Percentiles rank a stretch among this genome's conserved stretches.
Conservation (phyloP, 2,797 vertebrate species). For the Xiphorhynchus erythropygius region DNA sequence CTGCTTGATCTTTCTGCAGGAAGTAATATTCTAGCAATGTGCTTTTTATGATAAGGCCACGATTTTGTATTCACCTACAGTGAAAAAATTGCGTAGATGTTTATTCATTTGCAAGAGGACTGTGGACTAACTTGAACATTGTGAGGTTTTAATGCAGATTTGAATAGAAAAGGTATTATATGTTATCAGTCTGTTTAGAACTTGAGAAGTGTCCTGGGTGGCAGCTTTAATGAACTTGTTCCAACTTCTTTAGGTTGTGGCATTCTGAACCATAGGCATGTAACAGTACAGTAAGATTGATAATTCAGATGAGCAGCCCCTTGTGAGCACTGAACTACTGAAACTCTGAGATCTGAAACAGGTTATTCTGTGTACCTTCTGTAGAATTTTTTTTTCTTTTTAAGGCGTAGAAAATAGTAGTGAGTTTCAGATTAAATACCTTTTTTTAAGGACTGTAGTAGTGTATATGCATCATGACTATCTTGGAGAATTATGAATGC, state of each 20-base stretch:
- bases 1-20: background rate
- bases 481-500: background rate
- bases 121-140: background rate
- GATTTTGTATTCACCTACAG: background rate
- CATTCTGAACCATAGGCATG: accelerated
- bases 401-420: background rate
- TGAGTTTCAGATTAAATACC: background rate
- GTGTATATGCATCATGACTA: background rate
- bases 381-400: too few species aligned
- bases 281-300: background rate
- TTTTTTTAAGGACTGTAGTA: background rate
- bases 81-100: background rate
- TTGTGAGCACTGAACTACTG: background rate
- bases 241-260: background rate
- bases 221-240: background rate
- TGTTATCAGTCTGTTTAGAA: background rate
- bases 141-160: background rate
- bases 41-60: background rate
- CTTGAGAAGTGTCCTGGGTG: background rate
- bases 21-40: background rate
- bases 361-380: background rate
- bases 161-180: background rate
- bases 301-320: background rate
- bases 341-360: background rate
- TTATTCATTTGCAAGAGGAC: background rate